Evolutionary conservation across 2,888 invertebrate species (phyloP), one percentile per base, ranked within the genome.

Genomic region (Chelonus formosanus): DNA sequence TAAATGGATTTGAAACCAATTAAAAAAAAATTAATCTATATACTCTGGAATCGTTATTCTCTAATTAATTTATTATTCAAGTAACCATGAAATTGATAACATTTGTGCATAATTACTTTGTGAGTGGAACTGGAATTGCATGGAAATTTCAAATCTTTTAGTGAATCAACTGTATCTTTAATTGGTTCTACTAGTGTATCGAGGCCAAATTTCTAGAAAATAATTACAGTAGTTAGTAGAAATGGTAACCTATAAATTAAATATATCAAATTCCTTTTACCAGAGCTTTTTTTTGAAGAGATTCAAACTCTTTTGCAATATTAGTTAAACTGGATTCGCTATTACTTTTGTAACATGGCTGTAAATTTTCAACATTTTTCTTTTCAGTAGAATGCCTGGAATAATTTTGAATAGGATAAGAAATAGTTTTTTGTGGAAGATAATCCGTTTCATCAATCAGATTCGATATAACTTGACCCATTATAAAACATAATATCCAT

Each of bases 251-350:
- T n/a, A 40, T 6, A 40, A 40, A 40, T 40, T 6, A 20, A 20
- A 20, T 20, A 20, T 2, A 20, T 20, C 20, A 20, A 20, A 20
- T 20, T 20, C 20, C 20, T 20, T 20, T 20, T 58, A 73, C 75
- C 69, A 70, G 66, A 3, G 69, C 72, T 60, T 53, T 71, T 10
- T 65, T 36, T n/a, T 72, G 55, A 52, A 65, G 43, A 8, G 57
- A 47, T 50, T 74, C 74, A 40, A 72, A 70, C 44, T 72, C 52
- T 20, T 59, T 50, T n/a, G 65, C 70, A 10, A 75, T 54, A 40
- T 69, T 65, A 5, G 52, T 58, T 31, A 70, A 40, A 53, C 47
- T 54, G 34, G 31, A 20, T 50, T 50, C 3, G 5, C 6, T n/a
- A 52, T 55, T 35, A 36, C 53, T 61, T 54, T 54, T 43, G 20